Evolutionary conservation across 2,113 vertebrate species (phyloP).

Genomic region (Triplophysa siluroides): DNA sequence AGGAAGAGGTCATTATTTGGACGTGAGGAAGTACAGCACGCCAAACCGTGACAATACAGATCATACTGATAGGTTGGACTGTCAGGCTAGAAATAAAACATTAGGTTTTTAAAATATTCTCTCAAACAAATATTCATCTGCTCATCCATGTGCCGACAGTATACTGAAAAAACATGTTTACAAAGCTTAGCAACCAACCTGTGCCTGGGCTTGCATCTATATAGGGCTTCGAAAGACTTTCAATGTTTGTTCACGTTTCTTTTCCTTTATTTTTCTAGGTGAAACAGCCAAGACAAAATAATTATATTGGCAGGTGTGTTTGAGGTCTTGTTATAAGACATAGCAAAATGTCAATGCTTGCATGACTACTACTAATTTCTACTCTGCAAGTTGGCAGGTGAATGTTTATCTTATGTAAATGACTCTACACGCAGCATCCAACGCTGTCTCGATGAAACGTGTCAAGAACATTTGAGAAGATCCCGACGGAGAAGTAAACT

Average conservation of each 20-base stretch:
- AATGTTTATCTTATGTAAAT: slow-evolving; percentile 33
- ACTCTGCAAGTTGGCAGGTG: neutral
- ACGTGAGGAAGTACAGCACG: neutral
- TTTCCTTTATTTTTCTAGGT: slow-evolving; percentile 33
- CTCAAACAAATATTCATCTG: slow-evolving; percentile 1
- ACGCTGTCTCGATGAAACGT: neutral
- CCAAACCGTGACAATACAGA: neutral
- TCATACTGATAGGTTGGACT: neutral
- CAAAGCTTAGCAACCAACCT: slow-evolving; percentile 35
- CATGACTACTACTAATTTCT: slow-evolving; percentile 14
- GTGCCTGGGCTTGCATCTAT: slow-evolving; percentile 49
- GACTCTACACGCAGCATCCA: neutral
- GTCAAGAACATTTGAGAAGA: too few species aligned
- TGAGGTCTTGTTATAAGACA: slow-evolving; percentile 32
- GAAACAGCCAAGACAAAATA: slow-evolving; percentile 46
- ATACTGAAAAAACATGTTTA: neutral
- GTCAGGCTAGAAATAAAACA: neutral
- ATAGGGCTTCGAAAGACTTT: slow-evolving; percentile 26
- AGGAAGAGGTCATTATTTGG: slow-evolving; percentile 25
- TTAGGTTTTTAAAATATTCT: too few species aligned
- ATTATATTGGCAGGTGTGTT: slow-evolving; percentile 18
- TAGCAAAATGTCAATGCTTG: slow-evolving; percentile 10
- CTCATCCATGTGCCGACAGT: slow-evolving; percentile 39
- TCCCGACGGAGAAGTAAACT: too few species aligned
- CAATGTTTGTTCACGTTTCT: neutral